Conservation (phyloP, 2,888 invertebrate genomes). For the Lydus trimaculatus region DNA sequence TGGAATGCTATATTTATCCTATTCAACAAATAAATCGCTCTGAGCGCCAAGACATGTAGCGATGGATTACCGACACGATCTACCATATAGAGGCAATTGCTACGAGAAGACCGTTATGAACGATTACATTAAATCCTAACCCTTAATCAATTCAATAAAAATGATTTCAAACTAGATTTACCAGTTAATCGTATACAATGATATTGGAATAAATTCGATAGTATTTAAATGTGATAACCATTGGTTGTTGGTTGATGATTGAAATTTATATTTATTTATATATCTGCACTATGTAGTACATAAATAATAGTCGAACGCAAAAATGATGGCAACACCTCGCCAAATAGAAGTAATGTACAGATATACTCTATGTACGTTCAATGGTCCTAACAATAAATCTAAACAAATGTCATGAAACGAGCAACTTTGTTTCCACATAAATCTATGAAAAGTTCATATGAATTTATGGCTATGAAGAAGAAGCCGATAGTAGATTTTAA, state of each 20-base stretch:
- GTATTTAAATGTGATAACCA: not conserved
- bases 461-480: slow-evolving; percentile 47
- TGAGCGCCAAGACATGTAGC: not conserved
- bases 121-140: too few species aligned
- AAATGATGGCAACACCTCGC: slow-evolving; percentile 27
- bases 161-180: too few species aligned
- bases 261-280: slow-evolving; percentile 6
- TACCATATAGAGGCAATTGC: not conserved
- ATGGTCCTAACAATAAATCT: slow-evolving; percentile 46
- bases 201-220: not conserved
- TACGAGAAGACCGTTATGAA: too few species aligned
- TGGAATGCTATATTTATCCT: not conserved
- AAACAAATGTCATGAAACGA: slow-evolving; percentile 51
- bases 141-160: too few species aligned
- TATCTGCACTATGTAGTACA: slow-evolving; percentile 8
- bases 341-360: slow-evolving; percentile 25
- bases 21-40: not conserved
- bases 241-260: not conserved
- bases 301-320: slow-evolving; percentile 25
- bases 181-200: not conserved
- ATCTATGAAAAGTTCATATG: slow-evolving; percentile 49
- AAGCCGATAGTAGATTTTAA: slow-evolving; percentile 51
- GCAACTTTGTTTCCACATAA: slow-evolving; percentile 48
- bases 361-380: slow-evolving; percentile 21
- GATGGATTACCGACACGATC: not conserved